Evolutionary conservation across 1,140 invertebrate species (phyloP), one percentile per base, ranked within the genome.

Genomic region (Steinernema khuongi): DNA sequence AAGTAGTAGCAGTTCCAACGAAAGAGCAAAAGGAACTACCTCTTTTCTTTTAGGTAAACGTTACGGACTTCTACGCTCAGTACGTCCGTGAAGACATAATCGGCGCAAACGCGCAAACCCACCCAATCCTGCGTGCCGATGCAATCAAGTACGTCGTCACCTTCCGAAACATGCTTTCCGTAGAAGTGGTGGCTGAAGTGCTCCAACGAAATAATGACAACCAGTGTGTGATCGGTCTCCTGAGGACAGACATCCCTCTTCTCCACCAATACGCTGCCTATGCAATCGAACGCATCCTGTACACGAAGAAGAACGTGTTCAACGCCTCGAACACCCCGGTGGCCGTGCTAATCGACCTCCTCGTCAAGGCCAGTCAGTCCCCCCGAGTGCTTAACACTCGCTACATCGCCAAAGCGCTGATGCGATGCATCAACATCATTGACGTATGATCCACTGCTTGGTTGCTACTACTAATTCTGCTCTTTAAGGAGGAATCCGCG

Each of bases 251-350:
- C 19, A 4, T 17, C 26, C 50, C 50, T 26, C 50, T 60, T 26
- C 50, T 60, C 22, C 50, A 60, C 22, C 50, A 60, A 60, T 60
- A 60, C 19, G 50, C 50, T 26, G 50, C 50, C 26, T 60, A 60
- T 22, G 50, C 50, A 14, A 60, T 60, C 19, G 50, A 60, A 26
- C 11, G 50, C 4, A 17, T 60, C 11, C 50, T 60, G 50, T 60
- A 4, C 50, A 60, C 19, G 14, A 7, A 11, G 26, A 60, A 60
- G 50, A 60, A 60, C 50, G 26, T 22, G n/a, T 41, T 41, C 36
- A 41, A 41, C n/a, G 36, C 36, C 7, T 41, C 36, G 7, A 41
- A 41, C n/a, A n/a, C n/a, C 22, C 50, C 7, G 4, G 50, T 60
- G 4, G 50, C 11, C 22, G 11, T 26, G 4, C 50, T 60, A 11